Percentiles rank a stretch among this genome's conserved stretches.
Conservation (phyloP, 2,113 vertebrate species). For the Oncorhynchus clarkii region DNA sequence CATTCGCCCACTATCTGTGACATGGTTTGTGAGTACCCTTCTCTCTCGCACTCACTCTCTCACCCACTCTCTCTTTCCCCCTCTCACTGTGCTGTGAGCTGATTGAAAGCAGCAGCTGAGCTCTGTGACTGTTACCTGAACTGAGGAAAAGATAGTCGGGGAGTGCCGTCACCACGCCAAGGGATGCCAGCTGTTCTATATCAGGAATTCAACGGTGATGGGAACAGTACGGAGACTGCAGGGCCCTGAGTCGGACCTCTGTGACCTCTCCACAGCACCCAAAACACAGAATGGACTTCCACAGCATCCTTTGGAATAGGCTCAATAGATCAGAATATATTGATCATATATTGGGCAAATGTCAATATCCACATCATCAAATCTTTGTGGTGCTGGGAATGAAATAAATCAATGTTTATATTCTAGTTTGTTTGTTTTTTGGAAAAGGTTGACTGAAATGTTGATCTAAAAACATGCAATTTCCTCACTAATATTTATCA, state of each 20-base stretch:
- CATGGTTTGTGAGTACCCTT: too few relatives aligned
- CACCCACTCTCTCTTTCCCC: background rate
- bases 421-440: too few relatives aligned
- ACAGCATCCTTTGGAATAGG: too few relatives aligned
- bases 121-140: constrained; percentile 60
- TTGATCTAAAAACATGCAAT: too few relatives aligned
- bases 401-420: too few relatives aligned
- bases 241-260: constrained; percentile 26
- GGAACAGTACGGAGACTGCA: background rate
- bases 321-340: background rate
- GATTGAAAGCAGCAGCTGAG: constrained; percentile 67
- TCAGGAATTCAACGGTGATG: constrained; percentile 42
- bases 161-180: background rate
- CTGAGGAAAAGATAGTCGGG: constrained; percentile 12
- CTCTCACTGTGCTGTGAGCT: constrained; percentile 1
- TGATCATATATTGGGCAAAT: background rate
- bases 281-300: too few relatives aligned
- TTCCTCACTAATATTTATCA: too few relatives aligned
- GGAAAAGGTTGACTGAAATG: too few relatives aligned
- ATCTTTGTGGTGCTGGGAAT: too few relatives aligned
- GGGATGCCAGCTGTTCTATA: constrained; percentile 39
- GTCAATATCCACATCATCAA: too few relatives aligned
- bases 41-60: background rate
- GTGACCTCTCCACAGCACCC: constrained; percentile 14
- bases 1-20: background rate